Base-by-base conservation (phyloP, 2,113 vertebrate genomes). In the Burhinus bistriatus region DNA sequence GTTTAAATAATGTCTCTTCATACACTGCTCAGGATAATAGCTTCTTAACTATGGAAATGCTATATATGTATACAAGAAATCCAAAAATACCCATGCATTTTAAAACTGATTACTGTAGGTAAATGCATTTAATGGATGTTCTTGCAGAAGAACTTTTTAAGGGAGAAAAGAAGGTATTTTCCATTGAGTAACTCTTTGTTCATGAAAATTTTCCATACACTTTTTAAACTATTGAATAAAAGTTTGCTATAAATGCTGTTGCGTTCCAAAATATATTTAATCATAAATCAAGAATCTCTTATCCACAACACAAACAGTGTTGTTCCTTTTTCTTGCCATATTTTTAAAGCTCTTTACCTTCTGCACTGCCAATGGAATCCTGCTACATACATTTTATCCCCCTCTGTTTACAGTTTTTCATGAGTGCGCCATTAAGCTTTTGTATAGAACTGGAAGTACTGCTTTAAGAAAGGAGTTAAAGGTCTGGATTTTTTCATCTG, bases 201-300 rank as follows among this genome's bases (percentile, higher is more conserved):
- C 91, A 36, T 96, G 52, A 91, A 90, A 80, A 89, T 76, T 93
- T 93, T 93, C 90, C 93, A 14, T 93, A 94, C 44, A 89, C 62
- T 97, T 98, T 96, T 96, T 94, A 97, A 98, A 81, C 88, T 91
- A 51, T 86, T 94, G 65, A 98, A 97, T 97, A 97, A 98, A 97
- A 91, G 49, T 95, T 98, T 98, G 83, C 91, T 95, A 93, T 95
- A 96, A 98, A 95, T 96, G 54, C 78, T 97, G 40, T 92, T 94
- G 95, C 3, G 29, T 92, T 96, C 75, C 90, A 97, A 93, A 95
- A 91, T 95, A 86, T 83, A 95, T 96, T 96, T 94, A 81, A 83
- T 95, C 13, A 4, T 79, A 90, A 90, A 55, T 91, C n/a, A 57
- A n/a, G 38, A 91, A 5, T 87, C 40, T 66, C 13, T 95, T 42